Conservation (phyloP, 2,113 vertebrate genomes). For the Casuarius casuarius region DNA sequence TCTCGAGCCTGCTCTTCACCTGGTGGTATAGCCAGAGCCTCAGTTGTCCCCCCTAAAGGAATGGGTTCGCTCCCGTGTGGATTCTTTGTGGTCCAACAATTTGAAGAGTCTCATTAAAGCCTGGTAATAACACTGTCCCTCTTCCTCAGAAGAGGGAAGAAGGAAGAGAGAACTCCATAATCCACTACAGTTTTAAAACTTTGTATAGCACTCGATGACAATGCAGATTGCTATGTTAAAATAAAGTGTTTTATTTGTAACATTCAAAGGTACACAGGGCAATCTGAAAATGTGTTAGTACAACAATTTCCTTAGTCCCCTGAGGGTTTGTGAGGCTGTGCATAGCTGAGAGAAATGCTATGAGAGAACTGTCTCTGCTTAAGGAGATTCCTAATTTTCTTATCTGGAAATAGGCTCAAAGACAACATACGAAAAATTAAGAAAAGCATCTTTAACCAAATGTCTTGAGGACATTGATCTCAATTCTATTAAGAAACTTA, state of each 20-base stretch:
- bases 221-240: neutral
- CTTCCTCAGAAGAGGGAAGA: neutral
- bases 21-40: neutral
- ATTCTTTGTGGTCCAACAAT: neutral
- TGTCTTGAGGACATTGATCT: neutral
- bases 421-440: neutral
- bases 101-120: neutral
- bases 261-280: neutral
- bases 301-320: neutral
- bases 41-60: neutral
- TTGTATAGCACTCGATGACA: neutral
- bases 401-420: neutral
- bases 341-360: neutral
- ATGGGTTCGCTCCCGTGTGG: neutral
- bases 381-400: neutral
- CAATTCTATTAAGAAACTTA: neutral
- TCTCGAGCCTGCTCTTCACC: neutral
- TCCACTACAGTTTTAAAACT: neutral
- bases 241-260: neutral
- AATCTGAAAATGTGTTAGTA: neutral
- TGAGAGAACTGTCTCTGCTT: neutral
- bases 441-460: neutral
- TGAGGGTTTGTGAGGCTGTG: neutral
- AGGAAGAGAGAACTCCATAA: neutral
- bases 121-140: accelerated